These are phyloP conservation scores for Drosophila mimetica DNA, from an alignment of 2,888 invertebrate genomes.

Conservation along the genomic window DNA sequence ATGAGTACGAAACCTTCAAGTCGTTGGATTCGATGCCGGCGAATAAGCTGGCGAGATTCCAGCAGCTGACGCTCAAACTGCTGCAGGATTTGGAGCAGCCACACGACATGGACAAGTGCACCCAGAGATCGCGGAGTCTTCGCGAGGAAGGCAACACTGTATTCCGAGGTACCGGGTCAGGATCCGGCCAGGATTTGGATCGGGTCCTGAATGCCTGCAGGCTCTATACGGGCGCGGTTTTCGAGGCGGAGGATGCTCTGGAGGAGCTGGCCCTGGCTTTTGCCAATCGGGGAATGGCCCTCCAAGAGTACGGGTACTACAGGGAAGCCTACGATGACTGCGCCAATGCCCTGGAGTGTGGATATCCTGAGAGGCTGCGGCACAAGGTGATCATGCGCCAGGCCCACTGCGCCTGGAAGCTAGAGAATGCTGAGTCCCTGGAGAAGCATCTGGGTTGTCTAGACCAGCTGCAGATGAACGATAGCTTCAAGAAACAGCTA, in stretches of 20 bases:
- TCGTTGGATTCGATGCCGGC: neutral
- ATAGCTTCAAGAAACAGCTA: constrained; percentile 49
- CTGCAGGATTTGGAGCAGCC: constrained; percentile 11
- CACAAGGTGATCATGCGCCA: constrained; percentile 75
- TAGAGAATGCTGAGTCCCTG: constrained; percentile 47
- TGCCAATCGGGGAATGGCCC: constrained; percentile 82
- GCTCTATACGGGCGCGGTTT: constrained; percentile 79
- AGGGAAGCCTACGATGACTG: constrained; percentile 81
- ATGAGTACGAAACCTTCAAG: constrained; percentile 22
- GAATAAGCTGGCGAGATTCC: neutral
- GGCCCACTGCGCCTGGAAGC: constrained; percentile 68
- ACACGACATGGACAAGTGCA: constrained; percentile 1
- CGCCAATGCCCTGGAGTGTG: constrained; percentile 72
- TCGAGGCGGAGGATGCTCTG: constrained; percentile 63
- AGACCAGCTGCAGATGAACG: constrained; percentile 50
- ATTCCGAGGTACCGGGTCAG: neutral
- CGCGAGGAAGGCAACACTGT: constrained; percentile 21
- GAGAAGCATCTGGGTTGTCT: constrained; percentile 51
- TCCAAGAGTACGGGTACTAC: constrained; percentile 80
- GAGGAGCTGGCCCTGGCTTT: constrained; percentile 72
- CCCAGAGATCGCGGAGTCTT: constrained; percentile 3
- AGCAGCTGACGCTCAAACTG: constrained; percentile 4
- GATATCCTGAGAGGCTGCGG: constrained; percentile 65
- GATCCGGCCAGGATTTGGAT: neutral
- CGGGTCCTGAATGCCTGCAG: constrained; percentile 64